A percentile compares a stretch with the other conserved stretches of the same genome.
phyloP scores from a whole-genome alignment of 2,797 vertebrate genomes.

The Masticophis lateralis region DNA sequence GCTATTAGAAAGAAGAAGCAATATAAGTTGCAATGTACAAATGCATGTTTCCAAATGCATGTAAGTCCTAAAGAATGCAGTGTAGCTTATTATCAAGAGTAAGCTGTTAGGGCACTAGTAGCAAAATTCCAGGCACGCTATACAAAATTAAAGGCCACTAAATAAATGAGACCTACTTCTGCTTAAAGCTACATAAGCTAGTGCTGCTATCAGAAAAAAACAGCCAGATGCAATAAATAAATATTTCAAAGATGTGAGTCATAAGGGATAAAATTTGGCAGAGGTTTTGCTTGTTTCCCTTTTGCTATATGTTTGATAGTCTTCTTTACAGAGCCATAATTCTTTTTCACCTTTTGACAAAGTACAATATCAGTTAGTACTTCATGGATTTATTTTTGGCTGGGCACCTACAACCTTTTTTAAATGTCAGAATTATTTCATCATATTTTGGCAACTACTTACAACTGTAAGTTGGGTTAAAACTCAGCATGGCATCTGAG shows the following conservation, averaged over 20 bases:
- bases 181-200: background rate
- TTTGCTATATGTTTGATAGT: background rate
- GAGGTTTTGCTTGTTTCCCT: background rate
- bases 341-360: background rate
- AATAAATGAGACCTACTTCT: background rate
- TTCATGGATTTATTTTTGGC: background rate
- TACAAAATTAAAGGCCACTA: background rate
- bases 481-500: background rate
- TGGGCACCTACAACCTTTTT: background rate
- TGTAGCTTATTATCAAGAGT: background rate
- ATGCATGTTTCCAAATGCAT: background rate
- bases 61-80: background rate
- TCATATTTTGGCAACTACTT: background rate
- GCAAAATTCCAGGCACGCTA: background rate
- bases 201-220: background rate
- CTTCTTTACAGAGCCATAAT: background rate
- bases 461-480: background rate
- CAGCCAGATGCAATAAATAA: background rate
- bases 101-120: background rate
- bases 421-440: background rate
- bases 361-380: background rate
- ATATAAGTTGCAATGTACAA: background rate
- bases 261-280: background rate
- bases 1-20: background rate
- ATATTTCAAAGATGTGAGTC: background rate